Base-by-base conservation (phyloP, 2,888 invertebrate species). In the Nomada fucata region DNA sequence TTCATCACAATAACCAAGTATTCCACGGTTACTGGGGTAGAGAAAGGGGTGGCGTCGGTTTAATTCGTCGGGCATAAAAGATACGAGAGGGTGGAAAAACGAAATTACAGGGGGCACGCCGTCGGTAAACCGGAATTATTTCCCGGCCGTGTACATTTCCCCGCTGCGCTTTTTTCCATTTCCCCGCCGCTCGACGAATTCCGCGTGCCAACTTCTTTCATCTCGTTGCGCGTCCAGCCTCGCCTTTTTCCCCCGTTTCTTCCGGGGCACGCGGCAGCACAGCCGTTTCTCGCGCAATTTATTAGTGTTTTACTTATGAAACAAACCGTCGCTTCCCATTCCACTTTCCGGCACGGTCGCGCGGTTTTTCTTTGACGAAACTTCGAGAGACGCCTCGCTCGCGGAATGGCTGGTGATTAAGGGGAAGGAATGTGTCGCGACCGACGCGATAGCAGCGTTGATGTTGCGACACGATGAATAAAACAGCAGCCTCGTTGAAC, bases 91-190 rank as follows among this genome's bases (percentile, higher is more conserved):
- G 15, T 5, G 9, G 23, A 15, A n/a, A 5, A 63, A 42, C 15
- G 3, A 26, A 2, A 53, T 47, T 59, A 42, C 55, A 11, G 18
- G 29, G 29, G 23, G 29, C 13, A 20, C 13, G 23, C 13, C 15
- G 55, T 15, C 44, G n/a, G 26, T 26, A 47, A 77, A 72, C 29
- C 15, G 65, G 26, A 78, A 80, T 78, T 72, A 79, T 80, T 57
- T 44, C 36, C 29, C 29, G 1, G 13, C 20, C 55, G n/a, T 9
- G 29, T 55, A 42, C 65, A 55, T 47, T 69, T n/a, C 36, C 10
- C 23, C 23, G n/a, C 2, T 13, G 1, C 13, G 7, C 20, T 53
- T n/a, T n/a, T 20, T 5, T 20, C 20, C 53, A 18, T 20, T 10
- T n/a, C 52, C 52, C 52, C 52, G 26, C n/a, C 13, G 15, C 53